Conservation (phyloP, 2,797 vertebrate genomes). For the Galaxias olidus region DNA sequence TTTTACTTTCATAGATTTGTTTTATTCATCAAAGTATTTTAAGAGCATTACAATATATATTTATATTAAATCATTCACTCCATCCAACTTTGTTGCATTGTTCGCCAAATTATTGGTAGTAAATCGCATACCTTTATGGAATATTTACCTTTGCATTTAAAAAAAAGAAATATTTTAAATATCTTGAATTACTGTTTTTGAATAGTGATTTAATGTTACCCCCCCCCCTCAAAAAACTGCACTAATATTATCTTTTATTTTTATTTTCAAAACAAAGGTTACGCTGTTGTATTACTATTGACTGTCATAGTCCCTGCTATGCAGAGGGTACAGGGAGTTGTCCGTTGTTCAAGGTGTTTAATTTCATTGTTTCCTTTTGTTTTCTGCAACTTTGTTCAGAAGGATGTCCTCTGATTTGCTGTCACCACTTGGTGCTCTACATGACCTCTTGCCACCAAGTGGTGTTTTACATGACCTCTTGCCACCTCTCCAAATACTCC, state of each 20-base stretch:
- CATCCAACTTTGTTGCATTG: no score
- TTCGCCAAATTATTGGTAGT: no score
- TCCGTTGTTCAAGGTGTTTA: constrained; percentile 44
- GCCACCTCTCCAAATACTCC: constrained; percentile 62
- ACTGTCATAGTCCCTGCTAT: neutral
- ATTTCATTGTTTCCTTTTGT: constrained; percentile 75
- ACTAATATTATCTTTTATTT: no score
- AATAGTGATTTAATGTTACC: no score
- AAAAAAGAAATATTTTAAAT: no score
- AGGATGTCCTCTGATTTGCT: constrained; percentile 78
- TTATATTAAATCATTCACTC: no score
- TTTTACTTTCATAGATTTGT: constrained; percentile 17
- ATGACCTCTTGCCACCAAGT: constrained; percentile 70
- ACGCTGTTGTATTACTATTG: neutral
- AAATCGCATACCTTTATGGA: no score
- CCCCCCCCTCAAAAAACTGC: no score
- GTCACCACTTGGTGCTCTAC: constrained; percentile 73
- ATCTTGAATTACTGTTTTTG: no score
- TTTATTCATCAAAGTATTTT: no score
- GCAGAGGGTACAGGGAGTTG: constrained; percentile 26
- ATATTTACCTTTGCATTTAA: no score
- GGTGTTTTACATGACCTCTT: constrained; percentile 73
- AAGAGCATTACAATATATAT: no score
- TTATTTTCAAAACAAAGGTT: neutral
- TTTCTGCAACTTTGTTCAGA: constrained; percentile 67